Base-by-base conservation (phyloP, 2,888 invertebrate genomes). In the Orthonychiurus folsomi region DNA sequence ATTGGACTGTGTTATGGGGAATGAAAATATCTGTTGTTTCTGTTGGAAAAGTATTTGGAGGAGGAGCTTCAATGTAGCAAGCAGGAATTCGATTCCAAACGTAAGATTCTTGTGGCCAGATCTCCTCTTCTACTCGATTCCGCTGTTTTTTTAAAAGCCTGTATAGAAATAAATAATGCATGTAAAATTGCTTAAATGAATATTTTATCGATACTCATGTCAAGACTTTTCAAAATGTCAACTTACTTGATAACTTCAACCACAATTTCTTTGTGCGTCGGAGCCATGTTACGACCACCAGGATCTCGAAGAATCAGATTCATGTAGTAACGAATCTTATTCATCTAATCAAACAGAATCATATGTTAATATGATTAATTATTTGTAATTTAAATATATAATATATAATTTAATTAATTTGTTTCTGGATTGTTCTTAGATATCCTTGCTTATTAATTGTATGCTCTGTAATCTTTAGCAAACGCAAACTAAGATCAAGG, bases 251-350 rank as follows among this genome's bases (percentile, higher is more conserved):
- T 50, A 1, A 71, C 50, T 20, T 67, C 56, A 1, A 58, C 26
- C 12, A 59, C 50, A 3, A 70, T 26, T 18, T 59, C 61, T 37
- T 62, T 64, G 21, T 71, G 68, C 23, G 58, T 60, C 2, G 65
- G 60, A 1, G 67, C n/a, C 47, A 63, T 60, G 37, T 69, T 69
- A 0, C 62, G 60, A 15, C 59, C 62, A 26, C 56, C 28, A 1
- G 78, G 75, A 3, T 75, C 74, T 71, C 78, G 81, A 73, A 89
- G 78, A 71, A 84, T 82, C 65, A 80, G 79, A 74, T 87, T 88
- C 82, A 88, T 86, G 74, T 83, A 80, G 73, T 85, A 84, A 0
- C 89, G 82, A 52, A 89, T 79, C 76, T 83, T 82, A 74, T 90
- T 90, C 24, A 90, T 82, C 88, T 88, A 72, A 24, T 75, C 73